These are phyloP conservation scores for Ahaetulla prasina DNA, from an alignment of 2,113 vertebrate genomes.

Conservation along the genomic window DNA sequence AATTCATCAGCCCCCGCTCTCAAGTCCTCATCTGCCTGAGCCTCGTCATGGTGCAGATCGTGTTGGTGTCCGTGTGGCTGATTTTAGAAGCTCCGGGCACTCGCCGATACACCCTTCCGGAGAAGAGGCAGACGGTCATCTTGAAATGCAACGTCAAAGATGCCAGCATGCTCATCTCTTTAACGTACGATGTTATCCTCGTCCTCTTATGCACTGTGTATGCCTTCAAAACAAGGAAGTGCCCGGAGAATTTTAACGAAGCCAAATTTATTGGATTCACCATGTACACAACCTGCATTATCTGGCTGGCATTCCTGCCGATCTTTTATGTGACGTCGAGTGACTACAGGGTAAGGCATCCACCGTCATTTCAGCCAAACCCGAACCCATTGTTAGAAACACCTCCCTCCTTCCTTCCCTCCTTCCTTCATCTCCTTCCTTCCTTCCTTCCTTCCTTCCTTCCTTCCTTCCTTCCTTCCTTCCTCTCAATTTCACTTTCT, in stretches of 20 bases:
- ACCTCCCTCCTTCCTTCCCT: not conserved
- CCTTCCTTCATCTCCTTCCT: too few species aligned
- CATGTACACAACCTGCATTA: slow-evolving; percentile 99
- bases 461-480: not conserved
- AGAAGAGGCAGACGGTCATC: slow-evolving; percentile 94
- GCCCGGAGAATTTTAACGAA: slow-evolving; percentile 98
- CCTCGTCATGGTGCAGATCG: slow-evolving; percentile 91
- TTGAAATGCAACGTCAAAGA: slow-evolving; percentile 96
- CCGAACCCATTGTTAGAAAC: not conserved
- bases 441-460: not conserved
- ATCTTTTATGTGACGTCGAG: slow-evolving; percentile 99
- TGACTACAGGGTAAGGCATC: slow-evolving; percentile 93
- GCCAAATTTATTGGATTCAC: slow-evolving; percentile 99
- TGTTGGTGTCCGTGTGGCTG: slow-evolving; percentile 91
- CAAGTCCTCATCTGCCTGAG: slow-evolving; percentile 98
- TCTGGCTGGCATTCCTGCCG: slow-evolving; percentile 98
- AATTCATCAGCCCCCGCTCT: slow-evolving; percentile 96
- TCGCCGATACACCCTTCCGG: slow-evolving; percentile 85
- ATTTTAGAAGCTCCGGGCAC: slow-evolving; percentile 92
- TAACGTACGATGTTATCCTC: slow-evolving; percentile 92
- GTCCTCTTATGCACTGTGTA: slow-evolving; percentile 98
- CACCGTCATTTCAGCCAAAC: slow-evolving; percentile 1
- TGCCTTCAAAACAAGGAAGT: slow-evolving; percentile 98
- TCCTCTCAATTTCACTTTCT: too few species aligned
- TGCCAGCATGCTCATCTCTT: slow-evolving; percentile 95